These are phyloP conservation scores for Leptinotarsa juncta DNA, from an alignment of 2,888 invertebrate species.

Conservation along the genomic window DNA sequence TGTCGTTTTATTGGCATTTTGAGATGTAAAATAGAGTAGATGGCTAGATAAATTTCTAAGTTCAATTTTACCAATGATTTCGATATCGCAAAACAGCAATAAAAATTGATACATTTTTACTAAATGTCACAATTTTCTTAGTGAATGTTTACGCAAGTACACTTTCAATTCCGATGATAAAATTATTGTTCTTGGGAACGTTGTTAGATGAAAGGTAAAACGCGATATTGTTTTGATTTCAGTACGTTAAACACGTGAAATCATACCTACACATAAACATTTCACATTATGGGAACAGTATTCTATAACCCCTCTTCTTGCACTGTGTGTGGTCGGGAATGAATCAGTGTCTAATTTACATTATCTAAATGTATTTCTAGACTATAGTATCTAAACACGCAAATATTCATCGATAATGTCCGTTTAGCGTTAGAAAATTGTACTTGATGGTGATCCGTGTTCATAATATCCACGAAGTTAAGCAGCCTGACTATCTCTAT, in stretches of 20 bases:
- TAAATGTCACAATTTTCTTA: no score
- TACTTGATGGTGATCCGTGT: constrained; percentile 35
- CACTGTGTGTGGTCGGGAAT: constrained; percentile 34
- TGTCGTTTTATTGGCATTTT: no score
- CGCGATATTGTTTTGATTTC: background rate
- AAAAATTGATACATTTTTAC: no score
- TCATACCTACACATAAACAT: background rate
- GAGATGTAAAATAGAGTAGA: no score
- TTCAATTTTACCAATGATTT: no score
- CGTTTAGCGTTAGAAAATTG: constrained; percentile 29
- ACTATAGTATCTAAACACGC: constrained; percentile 36
- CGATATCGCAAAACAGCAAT: no score
- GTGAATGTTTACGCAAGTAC: no score
- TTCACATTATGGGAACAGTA: background rate
- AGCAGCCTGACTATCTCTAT: constrained; percentile 17
- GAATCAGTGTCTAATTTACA: constrained; percentile 26
- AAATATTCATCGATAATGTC: constrained; percentile 28
- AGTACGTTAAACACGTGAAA: background rate
- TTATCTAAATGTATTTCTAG: constrained; percentile 32
- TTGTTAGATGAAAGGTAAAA: no score
- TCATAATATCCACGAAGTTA: constrained; percentile 29
- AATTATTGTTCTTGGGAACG: no score
- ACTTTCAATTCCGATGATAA: no score
- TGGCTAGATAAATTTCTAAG: no score
- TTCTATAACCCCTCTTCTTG: background rate